Conservation (phyloP, 2,797 vertebrate genomes). For the Crocidura indochinensis region DNA sequence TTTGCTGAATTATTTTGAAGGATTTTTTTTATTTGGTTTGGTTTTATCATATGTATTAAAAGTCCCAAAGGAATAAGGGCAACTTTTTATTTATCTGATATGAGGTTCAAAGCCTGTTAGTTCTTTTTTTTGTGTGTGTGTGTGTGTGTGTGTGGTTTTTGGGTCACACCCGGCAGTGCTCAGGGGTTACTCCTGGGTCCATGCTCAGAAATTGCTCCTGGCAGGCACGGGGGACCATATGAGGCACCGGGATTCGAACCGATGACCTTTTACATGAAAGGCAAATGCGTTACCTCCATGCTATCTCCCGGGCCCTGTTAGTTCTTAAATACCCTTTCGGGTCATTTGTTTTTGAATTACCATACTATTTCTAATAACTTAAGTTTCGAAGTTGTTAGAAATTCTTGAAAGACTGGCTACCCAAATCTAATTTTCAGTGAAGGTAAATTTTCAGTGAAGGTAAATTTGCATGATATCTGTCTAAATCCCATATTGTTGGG, state of each 20-base stretch:
- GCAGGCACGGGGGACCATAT: too few species aligned
- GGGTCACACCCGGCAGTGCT: too few species aligned
- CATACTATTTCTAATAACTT: conserved; percentile 51
- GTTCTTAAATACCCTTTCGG: conserved; percentile 29
- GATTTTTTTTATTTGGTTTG: conserved; percentile 67
- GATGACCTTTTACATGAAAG: too few species aligned
- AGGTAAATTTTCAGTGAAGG: too few species aligned
- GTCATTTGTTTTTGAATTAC: not conserved
- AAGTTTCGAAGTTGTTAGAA: conserved; percentile 43
- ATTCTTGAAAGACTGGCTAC: conserved; percentile 4
- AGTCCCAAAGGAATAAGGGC: not conserved
- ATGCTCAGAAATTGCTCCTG: too few species aligned
- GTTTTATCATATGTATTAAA: conserved; percentile 44
- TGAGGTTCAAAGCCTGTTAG: not conserved
- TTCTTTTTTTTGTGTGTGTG: too few species aligned
- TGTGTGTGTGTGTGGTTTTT: too few species aligned
- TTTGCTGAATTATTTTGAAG: conserved; percentile 70
- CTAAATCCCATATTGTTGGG: not conserved
- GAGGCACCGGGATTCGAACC: too few species aligned
- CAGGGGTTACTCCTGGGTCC: too few species aligned
- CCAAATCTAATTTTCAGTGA: conserved; percentile 68
- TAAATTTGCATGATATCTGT: conserved; percentile 51
- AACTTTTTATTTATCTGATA: conserved; percentile 62
- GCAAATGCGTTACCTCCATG: too few species aligned
- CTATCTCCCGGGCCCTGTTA: too few species aligned